Evolutionary conservation across 1,140 invertebrate genomes (phyloP).

Genomic region (Heliconius hewitsoni): DNA sequence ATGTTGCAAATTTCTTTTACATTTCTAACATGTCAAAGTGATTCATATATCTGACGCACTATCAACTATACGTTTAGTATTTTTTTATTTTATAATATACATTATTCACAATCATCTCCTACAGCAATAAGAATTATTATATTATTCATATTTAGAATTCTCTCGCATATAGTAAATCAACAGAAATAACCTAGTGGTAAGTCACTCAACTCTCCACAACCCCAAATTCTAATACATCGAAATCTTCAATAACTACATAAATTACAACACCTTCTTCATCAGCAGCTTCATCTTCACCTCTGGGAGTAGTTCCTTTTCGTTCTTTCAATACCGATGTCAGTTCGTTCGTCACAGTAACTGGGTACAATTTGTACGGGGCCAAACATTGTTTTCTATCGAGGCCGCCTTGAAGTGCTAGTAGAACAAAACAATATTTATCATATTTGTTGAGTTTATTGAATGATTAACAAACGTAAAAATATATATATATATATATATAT

Average conservation of each 20-base stretch:
- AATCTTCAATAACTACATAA: neutral
- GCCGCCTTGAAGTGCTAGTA: slow-evolving; percentile 57
- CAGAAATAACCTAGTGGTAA: neutral
- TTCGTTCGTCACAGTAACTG: slow-evolving; percentile 65
- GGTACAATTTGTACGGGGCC: slow-evolving; percentile 69
- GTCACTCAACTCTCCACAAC: neutral
- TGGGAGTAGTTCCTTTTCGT: slow-evolving; percentile 39
- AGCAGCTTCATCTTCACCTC: slow-evolving; percentile 49
- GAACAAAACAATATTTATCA: neutral
- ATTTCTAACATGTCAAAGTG: no score
- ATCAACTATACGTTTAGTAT: no score
- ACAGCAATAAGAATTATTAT: no score
- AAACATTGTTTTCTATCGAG: slow-evolving; percentile 65
- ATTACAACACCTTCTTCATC: slow-evolving; percentile 45
- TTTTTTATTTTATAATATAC: no score
- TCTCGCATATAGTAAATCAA: no score
- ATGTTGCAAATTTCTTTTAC: no score
- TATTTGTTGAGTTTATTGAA: no score
- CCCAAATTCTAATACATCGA: neutral
- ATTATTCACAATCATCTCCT: no score
- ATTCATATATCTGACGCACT: no score
- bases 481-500: no score
- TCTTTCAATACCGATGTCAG: slow-evolving; percentile 65
- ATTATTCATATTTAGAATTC: no score
- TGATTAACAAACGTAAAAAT: no score